Conservation (phyloP, 2,888 invertebrate genomes). For the Nemoura dubitans region DNA sequence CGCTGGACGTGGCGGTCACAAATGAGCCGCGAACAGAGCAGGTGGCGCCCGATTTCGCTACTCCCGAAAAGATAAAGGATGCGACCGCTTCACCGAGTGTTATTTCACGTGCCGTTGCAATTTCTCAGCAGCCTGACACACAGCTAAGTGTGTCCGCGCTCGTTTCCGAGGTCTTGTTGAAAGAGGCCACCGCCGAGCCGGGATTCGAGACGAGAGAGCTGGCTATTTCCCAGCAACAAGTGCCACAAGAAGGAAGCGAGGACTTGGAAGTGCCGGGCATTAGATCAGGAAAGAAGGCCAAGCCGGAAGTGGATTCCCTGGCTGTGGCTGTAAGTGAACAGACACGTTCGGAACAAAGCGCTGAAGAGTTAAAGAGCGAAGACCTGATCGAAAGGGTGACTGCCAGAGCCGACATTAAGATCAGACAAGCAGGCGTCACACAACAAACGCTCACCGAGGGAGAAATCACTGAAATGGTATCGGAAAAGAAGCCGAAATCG, state of each 20-base stretch:
- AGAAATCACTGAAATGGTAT: slow-evolving; percentile 31
- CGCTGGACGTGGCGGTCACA: slow-evolving; percentile 47
- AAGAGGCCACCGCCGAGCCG: slow-evolving; percentile 32
- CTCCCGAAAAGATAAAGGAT: slow-evolving; percentile 16
- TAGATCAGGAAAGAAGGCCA: neutral
- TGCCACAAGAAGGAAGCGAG: slow-evolving; percentile 32
- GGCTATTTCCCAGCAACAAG: slow-evolving; percentile 42
- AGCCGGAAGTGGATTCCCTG: slow-evolving; percentile 29
- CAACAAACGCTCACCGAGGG: slow-evolving; percentile 45
- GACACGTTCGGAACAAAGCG: slow-evolving; percentile 34
- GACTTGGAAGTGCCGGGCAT: slow-evolving; percentile 20
- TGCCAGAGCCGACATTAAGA: slow-evolving; percentile 38
- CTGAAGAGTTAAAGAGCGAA: slow-evolving; percentile 25
- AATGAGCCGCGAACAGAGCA: slow-evolving; percentile 42
- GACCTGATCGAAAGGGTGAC: slow-evolving; percentile 7
- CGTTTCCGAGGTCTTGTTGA: slow-evolving; percentile 3
- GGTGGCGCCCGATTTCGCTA: slow-evolving; percentile 39
- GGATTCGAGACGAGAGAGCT: slow-evolving; percentile 42
- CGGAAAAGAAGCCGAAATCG: slow-evolving; percentile 36
- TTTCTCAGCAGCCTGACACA: slow-evolving; percentile 42
- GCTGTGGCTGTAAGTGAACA: slow-evolving; percentile 45
- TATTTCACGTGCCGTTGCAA: slow-evolving; percentile 41
- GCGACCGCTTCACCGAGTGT: slow-evolving; percentile 32
- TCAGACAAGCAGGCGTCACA: slow-evolving; percentile 40
- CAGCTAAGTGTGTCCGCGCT: slow-evolving; percentile 38